Evolutionary conservation across 2,888 invertebrate genomes (phyloP).

Genomic region (Dichetophora obliterata): DNA sequence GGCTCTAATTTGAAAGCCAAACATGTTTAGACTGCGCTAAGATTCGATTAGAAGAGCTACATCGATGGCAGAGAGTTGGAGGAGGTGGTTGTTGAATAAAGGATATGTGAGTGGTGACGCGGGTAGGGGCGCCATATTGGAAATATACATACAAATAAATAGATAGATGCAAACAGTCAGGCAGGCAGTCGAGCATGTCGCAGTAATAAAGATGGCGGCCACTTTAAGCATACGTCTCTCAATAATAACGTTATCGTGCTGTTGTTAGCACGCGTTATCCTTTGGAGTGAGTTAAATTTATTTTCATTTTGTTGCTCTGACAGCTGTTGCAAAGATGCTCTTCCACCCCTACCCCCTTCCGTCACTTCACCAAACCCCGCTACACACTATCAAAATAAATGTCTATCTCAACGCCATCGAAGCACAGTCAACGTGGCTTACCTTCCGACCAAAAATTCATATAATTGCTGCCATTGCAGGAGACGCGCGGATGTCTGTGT

Average conservation of each 20-base stretch:
- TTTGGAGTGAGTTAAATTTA: slow-evolving; percentile 16
- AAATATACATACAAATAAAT: slow-evolving; percentile 2
- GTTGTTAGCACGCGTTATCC: background rate
- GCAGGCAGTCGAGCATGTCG: no score
- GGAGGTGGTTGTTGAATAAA: background rate
- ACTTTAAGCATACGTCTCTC: background rate
- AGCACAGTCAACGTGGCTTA: background rate
- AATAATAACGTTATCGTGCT: slow-evolving; percentile 14
- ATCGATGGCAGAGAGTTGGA: background rate
- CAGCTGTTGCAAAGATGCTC: slow-evolving; percentile 17
- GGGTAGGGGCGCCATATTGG: background rate
- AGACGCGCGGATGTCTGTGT: background rate
- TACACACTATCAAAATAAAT: slow-evolving; percentile 14
- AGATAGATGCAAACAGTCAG: background rate
- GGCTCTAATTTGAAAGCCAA: slow-evolving; percentile 23
- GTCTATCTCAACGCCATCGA: slow-evolving; percentile 17
- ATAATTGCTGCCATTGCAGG: slow-evolving; percentile 20
- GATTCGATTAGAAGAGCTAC: slow-evolving; percentile 27
- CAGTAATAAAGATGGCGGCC: background rate
- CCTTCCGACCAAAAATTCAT: slow-evolving; percentile 9
- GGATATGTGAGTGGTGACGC: background rate
- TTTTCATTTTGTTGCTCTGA: slow-evolving; percentile 24
- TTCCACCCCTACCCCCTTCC: background rate
- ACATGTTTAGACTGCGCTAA: slow-evolving; percentile 17
- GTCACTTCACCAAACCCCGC: background rate